phyloP scores from a whole-genome alignment of 2,888 invertebrate genomes.

The Hemistola chrysoprasaria region DNA sequence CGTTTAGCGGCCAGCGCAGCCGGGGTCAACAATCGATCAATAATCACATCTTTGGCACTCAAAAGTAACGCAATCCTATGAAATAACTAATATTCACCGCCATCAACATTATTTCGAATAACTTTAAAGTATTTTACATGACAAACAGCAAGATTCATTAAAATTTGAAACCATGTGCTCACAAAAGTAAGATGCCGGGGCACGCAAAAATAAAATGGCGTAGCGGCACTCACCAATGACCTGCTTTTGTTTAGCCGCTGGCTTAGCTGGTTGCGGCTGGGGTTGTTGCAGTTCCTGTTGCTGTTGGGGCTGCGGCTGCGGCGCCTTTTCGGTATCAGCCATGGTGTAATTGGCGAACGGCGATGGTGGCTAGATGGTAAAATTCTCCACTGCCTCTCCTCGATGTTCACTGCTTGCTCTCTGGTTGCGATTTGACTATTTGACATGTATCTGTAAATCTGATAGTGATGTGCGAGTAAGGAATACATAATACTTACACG shows the following conservation, averaged over 20 bases:
- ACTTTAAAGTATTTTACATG: slow-evolving; percentile 10
- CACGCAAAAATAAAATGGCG: slow-evolving; percentile 75
- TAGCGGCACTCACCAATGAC: slow-evolving; percentile 89
- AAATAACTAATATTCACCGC: slow-evolving; percentile 7
- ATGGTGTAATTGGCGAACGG: slow-evolving; percentile 92
- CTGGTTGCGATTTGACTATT: slow-evolving; percentile 65
- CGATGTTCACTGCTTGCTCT: slow-evolving; percentile 87
- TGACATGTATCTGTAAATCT: slow-evolving; percentile 8
- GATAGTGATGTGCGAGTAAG: too few relatives aligned
- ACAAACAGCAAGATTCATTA: slow-evolving; percentile 26
- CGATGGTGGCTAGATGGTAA: slow-evolving; percentile 87
- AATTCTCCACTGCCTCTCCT: slow-evolving; percentile 90
- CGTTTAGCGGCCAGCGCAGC: slow-evolving; percentile 26
- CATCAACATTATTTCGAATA: slow-evolving; percentile 6
- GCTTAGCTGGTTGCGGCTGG: slow-evolving; percentile 80
- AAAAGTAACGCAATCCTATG: neutral
- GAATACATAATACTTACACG: too few relatives aligned
- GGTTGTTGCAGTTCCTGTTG: slow-evolving; percentile 87
- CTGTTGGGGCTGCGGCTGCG: slow-evolving; percentile 84
- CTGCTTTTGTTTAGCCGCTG: slow-evolving; percentile 91
- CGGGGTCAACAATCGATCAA: slow-evolving; percentile 63
- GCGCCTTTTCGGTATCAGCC: slow-evolving; percentile 97
- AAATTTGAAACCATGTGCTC: slow-evolving; percentile 65
- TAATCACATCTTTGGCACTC: slow-evolving; percentile 35
- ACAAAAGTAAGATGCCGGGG: slow-evolving; percentile 54